These are phyloP conservation scores for Vidua chalybeata DNA, from an alignment of 2,113 vertebrate genomes.

Conservation along the genomic window DNA sequence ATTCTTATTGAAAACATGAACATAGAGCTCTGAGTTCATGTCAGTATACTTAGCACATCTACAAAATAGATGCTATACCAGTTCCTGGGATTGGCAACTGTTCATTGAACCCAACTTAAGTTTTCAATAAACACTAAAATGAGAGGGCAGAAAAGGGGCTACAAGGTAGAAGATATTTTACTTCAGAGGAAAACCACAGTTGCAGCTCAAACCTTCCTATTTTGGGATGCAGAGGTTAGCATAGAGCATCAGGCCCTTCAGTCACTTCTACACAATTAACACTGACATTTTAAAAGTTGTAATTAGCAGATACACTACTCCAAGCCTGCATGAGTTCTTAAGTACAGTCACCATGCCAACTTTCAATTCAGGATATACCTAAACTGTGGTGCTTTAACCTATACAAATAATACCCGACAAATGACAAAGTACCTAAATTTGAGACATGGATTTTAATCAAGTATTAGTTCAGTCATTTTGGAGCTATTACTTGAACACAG, in stretches of 20 bases:
- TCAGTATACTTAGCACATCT: not conserved
- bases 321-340: not conserved
- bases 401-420: not conserved
- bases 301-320: not conserved
- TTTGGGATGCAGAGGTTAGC: not conserved
- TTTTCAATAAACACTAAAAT: not conserved
- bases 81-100: not conserved
- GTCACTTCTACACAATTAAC: not conserved
- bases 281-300: not conserved
- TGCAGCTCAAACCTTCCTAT: not conserved
- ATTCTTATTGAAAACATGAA: not conserved
- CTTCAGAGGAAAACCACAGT: not conserved
- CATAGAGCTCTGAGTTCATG: not conserved
- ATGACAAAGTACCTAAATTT: not conserved
- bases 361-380: not conserved
- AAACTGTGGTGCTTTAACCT: not conserved
- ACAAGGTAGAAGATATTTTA: not conserved
- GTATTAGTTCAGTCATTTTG: not conserved
- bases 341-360: not conserved
- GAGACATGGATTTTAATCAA: not conserved
- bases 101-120: not conserved
- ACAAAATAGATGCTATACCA: not conserved
- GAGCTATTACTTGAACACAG: not conserved
- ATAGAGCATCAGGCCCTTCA: not conserved
- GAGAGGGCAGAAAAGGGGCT: not conserved